phyloP scores from a whole-genome alignment of 2,888 invertebrate species.

The Pollenia griseotomentosa region DNA sequence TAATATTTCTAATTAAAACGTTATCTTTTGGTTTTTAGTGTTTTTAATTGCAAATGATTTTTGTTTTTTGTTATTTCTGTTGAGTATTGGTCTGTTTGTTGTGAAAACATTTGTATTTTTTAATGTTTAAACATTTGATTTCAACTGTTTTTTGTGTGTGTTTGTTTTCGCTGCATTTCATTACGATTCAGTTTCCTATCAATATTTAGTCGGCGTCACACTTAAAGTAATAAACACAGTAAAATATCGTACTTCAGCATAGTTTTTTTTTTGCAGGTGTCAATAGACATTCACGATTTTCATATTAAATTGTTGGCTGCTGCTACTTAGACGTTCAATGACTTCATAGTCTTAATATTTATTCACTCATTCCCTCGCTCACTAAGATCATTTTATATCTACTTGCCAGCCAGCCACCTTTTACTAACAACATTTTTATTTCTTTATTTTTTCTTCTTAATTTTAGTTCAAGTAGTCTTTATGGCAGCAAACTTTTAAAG shows the following conservation, averaged over 20 bases:
- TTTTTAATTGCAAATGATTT: conserved; percentile 60
- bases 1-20: conserved; percentile 67
- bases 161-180: conserved; percentile 15
- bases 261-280: conserved; percentile 51
- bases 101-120: not conserved
- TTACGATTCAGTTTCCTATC: conserved; percentile 12
- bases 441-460: not conserved
- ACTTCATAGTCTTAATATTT: conserved; percentile 36
- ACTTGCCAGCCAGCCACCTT: not conserved
- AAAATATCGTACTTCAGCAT: conserved; percentile 4
- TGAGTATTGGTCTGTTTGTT: conserved; percentile 10
- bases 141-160: not conserved
- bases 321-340: conserved; percentile 52
- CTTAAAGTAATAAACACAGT: not conserved
- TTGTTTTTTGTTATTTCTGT: conserved; percentile 23
- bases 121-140: conserved; percentile 22
- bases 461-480: conserved; percentile 19
- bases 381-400: not conserved
- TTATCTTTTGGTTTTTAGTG: conserved; percentile 56
- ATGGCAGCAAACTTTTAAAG: conserved; percentile 8
- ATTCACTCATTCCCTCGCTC: conserved; percentile 12
- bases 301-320: conserved; percentile 24
- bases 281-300: conserved; percentile 59
- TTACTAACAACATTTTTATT: conserved; percentile 17
- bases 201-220: conserved; percentile 24